phyloP scores from a whole-genome alignment of 1,140 invertebrate genomes.

The Chelonus insularis region DNA sequence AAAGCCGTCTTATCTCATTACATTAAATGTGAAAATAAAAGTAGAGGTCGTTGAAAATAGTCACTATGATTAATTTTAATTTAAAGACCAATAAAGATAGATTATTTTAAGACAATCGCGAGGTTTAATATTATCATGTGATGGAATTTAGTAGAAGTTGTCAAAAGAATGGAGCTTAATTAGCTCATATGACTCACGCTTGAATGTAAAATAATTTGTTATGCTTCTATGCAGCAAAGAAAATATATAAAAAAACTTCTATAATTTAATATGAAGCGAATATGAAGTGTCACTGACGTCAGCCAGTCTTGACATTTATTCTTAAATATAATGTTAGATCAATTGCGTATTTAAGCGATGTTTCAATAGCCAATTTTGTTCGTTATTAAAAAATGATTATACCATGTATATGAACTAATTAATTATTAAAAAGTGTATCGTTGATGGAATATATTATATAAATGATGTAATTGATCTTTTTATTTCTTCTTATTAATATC shows the following conservation, averaged over 20 bases:
- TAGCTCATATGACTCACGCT: neutral
- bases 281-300: neutral
- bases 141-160: neutral
- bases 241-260: no score
- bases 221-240: no score
- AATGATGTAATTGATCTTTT: no score
- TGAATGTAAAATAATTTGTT: conserved; percentile 6
- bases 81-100: no score
- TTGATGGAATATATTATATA: neutral
- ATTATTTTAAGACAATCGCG: no score
- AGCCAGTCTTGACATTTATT: neutral
- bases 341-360: neutral
- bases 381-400: neutral
- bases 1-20: neutral
- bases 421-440: neutral
- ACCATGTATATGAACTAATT: neutral
- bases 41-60: no score
- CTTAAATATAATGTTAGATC: neutral
- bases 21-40: neutral
- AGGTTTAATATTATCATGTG: no score
- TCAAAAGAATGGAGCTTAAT: neutral
- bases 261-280: no score
- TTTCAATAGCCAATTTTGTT: neutral
- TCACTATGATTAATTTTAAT: no score
- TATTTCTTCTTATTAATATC: no score